phyloP scores from a whole-genome alignment of 2,888 invertebrate species.

The Mechanitis messenoides region DNA sequence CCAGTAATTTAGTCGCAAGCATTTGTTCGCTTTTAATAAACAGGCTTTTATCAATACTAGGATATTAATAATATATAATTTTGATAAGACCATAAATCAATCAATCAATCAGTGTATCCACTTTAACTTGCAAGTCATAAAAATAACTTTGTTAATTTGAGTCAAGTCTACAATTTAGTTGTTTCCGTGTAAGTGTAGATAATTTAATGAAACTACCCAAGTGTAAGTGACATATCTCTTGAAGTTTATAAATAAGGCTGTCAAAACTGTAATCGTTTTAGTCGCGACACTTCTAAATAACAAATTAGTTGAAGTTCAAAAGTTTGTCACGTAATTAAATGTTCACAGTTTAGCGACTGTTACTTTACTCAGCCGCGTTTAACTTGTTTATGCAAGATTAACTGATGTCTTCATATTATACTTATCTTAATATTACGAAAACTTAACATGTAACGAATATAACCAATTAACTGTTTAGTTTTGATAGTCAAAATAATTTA shows the following conservation, averaged over 20 bases:
- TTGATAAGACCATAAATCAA: too few species aligned
- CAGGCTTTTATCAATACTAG: slow-evolving; percentile 9
- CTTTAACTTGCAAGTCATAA: too few species aligned
- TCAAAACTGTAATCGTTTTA: slow-evolving; percentile 17
- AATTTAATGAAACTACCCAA: not conserved
- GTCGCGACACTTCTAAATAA: slow-evolving; percentile 15
- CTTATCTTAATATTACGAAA: not conserved
- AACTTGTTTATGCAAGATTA: slow-evolving; percentile 24
- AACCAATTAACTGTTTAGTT: too few species aligned
- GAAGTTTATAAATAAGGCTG: slow-evolving; percentile 2
- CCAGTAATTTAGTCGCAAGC: slow-evolving; percentile 60
- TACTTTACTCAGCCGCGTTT: slow-evolving; percentile 26
- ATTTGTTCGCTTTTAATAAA: slow-evolving; percentile 31
- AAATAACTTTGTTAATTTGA: too few species aligned
- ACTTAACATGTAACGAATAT: not conserved
- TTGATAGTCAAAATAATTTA: too few species aligned
- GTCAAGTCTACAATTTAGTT: too few species aligned
- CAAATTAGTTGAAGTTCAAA: slow-evolving; percentile 23
- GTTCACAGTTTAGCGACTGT: slow-evolving; percentile 28
- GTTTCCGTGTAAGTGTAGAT: not conserved
- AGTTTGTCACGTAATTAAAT: slow-evolving; percentile 29
- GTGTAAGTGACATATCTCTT: slow-evolving; percentile 2
- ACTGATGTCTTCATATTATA: slow-evolving; percentile 10
- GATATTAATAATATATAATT: too few species aligned
- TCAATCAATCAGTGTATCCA: too few species aligned